A percentile compares a stretch with the other conserved stretches of the same genome.
Conservation (phyloP, 1,140 invertebrate species). For the Lasaia peninsularis region DNA sequence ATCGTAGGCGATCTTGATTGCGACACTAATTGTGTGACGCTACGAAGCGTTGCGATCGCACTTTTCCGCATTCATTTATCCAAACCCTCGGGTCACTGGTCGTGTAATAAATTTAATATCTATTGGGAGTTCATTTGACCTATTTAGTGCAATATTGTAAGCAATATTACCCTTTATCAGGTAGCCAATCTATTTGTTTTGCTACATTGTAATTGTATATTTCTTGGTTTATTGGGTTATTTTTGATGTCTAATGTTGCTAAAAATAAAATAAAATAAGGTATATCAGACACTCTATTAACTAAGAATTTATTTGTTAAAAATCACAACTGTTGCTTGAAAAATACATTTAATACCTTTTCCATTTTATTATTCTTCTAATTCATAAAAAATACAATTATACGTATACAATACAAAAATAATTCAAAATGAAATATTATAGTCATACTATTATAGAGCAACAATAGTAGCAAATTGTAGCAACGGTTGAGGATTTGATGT, state of each 20-base stretch:
- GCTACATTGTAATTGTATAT: neutral
- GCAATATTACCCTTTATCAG: neutral
- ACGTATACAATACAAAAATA: too few species aligned
- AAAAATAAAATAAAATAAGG: too few species aligned
- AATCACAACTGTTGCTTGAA: too few species aligned
- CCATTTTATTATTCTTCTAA: too few species aligned
- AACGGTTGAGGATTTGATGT: constrained; percentile 19
- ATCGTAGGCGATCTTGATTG: constrained; percentile 47
- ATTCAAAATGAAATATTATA: too few species aligned
- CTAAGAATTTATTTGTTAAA: too few species aligned
- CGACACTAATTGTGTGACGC: constrained; percentile 44
- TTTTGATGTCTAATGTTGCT: too few species aligned
- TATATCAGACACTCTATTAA: too few species aligned
- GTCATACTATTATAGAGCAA: neutral
- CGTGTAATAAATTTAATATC: constrained; percentile 43
- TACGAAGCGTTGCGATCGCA: constrained; percentile 34
- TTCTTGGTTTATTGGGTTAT: too few species aligned
- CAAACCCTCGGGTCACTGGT: constrained; percentile 31
- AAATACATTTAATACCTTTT: too few species aligned
- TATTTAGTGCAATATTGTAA: constrained; percentile 31
- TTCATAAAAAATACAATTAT: too few species aligned
- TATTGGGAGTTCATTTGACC: constrained; percentile 36
- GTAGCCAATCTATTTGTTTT: constrained; percentile 1
- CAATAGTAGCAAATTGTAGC: constrained; percentile 10
- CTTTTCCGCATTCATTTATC: constrained; percentile 43